Conservation (phyloP, 2,888 invertebrate genomes). For the Uropetala carovei region DNA sequence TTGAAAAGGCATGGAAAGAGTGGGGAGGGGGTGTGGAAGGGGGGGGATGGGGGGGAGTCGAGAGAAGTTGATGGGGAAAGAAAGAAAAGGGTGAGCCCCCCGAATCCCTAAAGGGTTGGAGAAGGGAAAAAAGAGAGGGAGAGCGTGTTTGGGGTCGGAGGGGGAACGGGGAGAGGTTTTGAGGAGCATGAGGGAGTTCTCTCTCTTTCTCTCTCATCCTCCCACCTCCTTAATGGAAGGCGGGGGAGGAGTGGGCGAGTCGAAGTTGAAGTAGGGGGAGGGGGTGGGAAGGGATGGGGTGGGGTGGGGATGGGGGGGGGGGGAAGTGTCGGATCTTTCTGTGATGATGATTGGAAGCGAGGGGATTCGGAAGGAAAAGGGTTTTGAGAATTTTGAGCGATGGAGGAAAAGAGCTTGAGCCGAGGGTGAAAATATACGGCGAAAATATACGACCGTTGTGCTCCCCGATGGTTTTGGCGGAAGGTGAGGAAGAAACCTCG, state of each 20-base stretch:
- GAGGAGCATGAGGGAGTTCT: not conserved
- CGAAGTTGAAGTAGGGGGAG: not conserved
- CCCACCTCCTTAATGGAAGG: slow-evolving; percentile 51
- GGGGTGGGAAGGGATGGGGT: too few relatives aligned
- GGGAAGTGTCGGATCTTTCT: slow-evolving; percentile 23
- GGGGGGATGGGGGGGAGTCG: slow-evolving; percentile 10
- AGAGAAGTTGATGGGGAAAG: slow-evolving; percentile 21
- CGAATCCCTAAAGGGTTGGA: not conserved
- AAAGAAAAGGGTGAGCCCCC: slow-evolving; percentile 8
- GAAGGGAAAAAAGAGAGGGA: not conserved
- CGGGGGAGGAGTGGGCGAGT: not conserved
- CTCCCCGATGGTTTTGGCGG: not conserved
- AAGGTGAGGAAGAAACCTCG: not conserved
- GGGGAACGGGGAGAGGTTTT: not conserved
- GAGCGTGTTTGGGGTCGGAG: not conserved
- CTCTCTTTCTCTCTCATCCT: not conserved
- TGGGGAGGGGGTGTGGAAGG: not conserved
- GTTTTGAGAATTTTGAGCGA: slow-evolving; percentile 41
- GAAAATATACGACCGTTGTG: not conserved
- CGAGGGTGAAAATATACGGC: slow-evolving; percentile 43
- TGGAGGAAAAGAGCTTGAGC: not conserved
- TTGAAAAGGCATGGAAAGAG: not conserved
- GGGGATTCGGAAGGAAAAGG: slow-evolving; percentile 48
- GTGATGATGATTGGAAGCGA: slow-evolving; percentile 59
- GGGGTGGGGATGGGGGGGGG: not conserved